These are phyloP conservation scores for Catocala sponsa DNA, from an alignment of 2,888 invertebrate genomes.

Conservation along the genomic window DNA sequence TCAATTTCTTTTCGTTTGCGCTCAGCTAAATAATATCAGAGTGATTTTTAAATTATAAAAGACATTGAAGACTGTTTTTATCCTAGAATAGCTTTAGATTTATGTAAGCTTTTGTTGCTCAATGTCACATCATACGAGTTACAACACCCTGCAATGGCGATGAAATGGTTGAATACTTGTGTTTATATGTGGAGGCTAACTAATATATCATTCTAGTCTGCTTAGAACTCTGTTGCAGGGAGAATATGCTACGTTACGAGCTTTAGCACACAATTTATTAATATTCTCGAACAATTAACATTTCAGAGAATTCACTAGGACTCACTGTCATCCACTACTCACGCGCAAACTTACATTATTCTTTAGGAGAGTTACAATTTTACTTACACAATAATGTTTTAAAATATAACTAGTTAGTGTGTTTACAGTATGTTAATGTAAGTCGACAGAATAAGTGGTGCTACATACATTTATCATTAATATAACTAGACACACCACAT, in stretches of 20 bases:
- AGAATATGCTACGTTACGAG: conserved; percentile 30
- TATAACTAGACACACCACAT: conserved; percentile 38
- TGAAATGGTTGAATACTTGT: conserved; percentile 42
- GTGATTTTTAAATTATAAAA: conserved; percentile 63
- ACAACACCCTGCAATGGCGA: conserved; percentile 65
- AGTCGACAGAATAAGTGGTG: conserved; percentile 50
- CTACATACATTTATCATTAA: conserved; percentile 48
- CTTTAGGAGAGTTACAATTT: conserved; percentile 27
- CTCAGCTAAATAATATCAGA: conserved; percentile 43
- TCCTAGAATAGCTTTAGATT: conserved; percentile 53
- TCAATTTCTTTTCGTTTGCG: conserved; percentile 47
- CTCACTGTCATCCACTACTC: conserved; percentile 60
- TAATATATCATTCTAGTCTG: conserved; percentile 64
- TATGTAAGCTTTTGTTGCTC: conserved; percentile 61
- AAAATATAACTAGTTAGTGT: conserved; percentile 20
- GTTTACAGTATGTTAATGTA: conserved; percentile 33
- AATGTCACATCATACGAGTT: conserved; percentile 59
- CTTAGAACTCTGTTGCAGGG: conserved; percentile 69
- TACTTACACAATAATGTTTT: conserved; percentile 24
- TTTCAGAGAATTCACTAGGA: conserved; percentile 51
- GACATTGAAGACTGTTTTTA: conserved; percentile 79
- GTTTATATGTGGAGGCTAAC: conserved; percentile 61
- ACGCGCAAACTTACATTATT: conserved; percentile 59
- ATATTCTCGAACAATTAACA: conserved; percentile 40
- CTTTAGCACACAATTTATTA: conserved; percentile 44